phyloP scores from a whole-genome alignment of 2,797 vertebrate species.

The Pterois miles region DNA sequence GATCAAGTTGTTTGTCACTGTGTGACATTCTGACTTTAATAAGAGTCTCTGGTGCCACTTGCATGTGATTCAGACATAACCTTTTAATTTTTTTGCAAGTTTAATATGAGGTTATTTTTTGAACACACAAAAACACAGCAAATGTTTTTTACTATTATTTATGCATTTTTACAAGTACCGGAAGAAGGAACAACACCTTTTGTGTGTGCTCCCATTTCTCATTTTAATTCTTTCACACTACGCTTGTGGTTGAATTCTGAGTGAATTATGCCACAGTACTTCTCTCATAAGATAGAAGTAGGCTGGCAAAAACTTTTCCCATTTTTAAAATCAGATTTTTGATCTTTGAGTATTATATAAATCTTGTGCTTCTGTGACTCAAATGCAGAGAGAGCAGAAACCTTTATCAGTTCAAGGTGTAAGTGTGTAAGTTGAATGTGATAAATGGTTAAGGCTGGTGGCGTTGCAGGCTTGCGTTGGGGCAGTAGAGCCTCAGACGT shows the following conservation, averaged over 20 bases:
- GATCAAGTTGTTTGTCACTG: not conserved
- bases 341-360: conserved; percentile 16
- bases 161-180: not conserved
- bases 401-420: conserved; percentile 21
- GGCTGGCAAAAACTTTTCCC: not conserved
- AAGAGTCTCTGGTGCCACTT: not conserved
- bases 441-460: conserved; percentile 29
- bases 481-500: conserved; percentile 44
- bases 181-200: not conserved
- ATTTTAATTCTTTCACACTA: not conserved
- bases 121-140: not conserved
- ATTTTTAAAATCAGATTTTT: conserved; percentile 3
- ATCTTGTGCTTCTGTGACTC: conserved; percentile 1
- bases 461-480: conserved; percentile 16
- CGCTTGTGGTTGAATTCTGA: not conserved
- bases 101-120: not conserved
- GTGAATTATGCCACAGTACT: not conserved
- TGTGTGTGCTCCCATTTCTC: not conserved
- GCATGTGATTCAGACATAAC: not conserved
- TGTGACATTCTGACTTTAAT: conserved; percentile 16
- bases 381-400: conserved; percentile 10
- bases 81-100: not conserved
- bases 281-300: not conserved
- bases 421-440: conserved; percentile 18
- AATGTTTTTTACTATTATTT: not conserved